Evolutionary conservation across 2,888 invertebrate species (phyloP), one percentile per base, ranked within the genome.

Genomic region (Caenorhabditis zanzibari): DNA sequence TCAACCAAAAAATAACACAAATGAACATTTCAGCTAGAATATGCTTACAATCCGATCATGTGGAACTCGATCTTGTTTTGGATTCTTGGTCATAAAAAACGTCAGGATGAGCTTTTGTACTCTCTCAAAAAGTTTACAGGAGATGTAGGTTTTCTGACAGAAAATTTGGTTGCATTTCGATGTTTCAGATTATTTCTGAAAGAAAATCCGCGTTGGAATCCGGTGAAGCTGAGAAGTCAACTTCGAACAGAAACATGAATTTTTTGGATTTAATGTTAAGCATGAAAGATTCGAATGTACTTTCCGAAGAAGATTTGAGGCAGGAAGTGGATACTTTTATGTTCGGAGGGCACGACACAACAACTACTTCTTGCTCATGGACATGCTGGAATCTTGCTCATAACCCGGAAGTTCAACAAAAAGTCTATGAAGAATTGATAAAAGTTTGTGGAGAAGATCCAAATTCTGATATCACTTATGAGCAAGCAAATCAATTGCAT

Each of bases 291-390:
- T 26, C 49, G 5, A 66, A 52, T 52, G 49, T 49, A 2, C 16
- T 66, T 2, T 14, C 32, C 9, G 49, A 49, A 14, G 66, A 66
- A 22, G 66, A 66, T 52, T 52, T 66, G 14, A 28, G 66, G 19
- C 49, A 52, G 28, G 66, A 66, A 66, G 93, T 94, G 35, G 93
- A 94, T 88, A 93, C 93, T 22, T 93, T 93, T 88, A 93, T 93
- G 93, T 93, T 93, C 90, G 93, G 92, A 68, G 88, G 88, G 14
- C 83, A 87, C 61, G 87, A 87, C 72, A 87, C 87, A 49, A 66
- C 66, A 7, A 66, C 66, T n/a, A 66, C 66, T 35, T 66, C 66
- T 6, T 28, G 32, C 14, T 66, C 66, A 4, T 66, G 66, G 66
- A 22, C 52, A 5, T 66, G 66, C 28, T 66, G 66, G 66, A 66